These are phyloP conservation scores for Drosophila miranda DNA, from an alignment of 1,140 invertebrate species.

Conservation along the genomic window DNA sequence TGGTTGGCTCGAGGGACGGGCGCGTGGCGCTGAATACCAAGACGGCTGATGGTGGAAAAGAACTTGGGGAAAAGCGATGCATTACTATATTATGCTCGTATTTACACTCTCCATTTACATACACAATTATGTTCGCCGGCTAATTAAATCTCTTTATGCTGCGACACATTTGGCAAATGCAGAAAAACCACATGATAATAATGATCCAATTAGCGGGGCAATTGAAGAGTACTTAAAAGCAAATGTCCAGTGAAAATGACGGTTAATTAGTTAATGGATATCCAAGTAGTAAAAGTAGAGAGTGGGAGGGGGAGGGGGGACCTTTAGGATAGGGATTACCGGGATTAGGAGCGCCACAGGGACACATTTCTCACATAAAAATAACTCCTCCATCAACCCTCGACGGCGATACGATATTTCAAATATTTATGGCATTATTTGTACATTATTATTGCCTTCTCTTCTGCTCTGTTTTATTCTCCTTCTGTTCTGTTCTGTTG, in stretches of 20 bases:
- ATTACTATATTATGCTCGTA: not conserved
- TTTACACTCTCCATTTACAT: not conserved
- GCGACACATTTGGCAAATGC: not conserved
- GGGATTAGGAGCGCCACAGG: too few relatives aligned
- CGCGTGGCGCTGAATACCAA: not conserved
- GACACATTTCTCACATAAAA: not conserved
- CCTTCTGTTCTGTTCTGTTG: not conserved
- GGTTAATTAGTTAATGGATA: constrained; percentile 54
- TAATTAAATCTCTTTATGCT: constrained; percentile 5
- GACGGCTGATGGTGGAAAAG: not conserved
- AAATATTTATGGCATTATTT: constrained; percentile 60
- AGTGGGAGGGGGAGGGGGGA: not conserved
- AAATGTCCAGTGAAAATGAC: constrained; percentile 36
- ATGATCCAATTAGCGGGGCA: constrained; percentile 39
- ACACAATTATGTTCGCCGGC: constrained; percentile 1
- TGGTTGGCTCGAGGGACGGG: constrained; percentile 46
- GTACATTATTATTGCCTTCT: constrained; percentile 50
- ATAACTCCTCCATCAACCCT: constrained; percentile 1
- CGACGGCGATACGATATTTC: constrained; percentile 9
- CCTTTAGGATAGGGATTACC: too few relatives aligned
- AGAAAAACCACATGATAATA: constrained; percentile 7
- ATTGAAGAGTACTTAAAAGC: constrained; percentile 35
- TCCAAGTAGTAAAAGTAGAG: not conserved
- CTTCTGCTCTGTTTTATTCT: too few relatives aligned
- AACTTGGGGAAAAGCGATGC: not conserved